These are phyloP conservation scores for Tethya wilhelma DNA, from an alignment of 37 sponge, comb jelly and placozoan genomes.

Conservation along the genomic window DNA sequence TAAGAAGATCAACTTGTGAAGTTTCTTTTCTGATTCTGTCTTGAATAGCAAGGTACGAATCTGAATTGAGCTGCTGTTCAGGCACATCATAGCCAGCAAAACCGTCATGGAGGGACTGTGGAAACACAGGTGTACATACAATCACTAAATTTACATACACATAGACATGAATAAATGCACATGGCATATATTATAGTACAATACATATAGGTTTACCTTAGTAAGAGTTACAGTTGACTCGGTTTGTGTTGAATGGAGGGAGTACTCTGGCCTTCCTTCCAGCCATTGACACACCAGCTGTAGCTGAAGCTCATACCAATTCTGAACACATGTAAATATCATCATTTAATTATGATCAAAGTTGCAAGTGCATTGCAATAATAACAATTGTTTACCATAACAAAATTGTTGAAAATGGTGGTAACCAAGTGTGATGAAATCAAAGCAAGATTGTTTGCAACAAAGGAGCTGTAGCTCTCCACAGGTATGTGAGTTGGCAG, in stretches of 20 bases:
- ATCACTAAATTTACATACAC: neutral
- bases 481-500: constrained; percentile 13
- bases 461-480: constrained; percentile 3
- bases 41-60: constrained; percentile 15
- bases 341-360: too few species aligned
- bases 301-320: constrained; percentile 62
- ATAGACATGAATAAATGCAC: neutral
- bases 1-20: constrained; percentile 28
- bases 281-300: constrained; percentile 43
- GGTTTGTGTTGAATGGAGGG: constrained; percentile 30
- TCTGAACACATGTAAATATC: constrained; percentile 2
- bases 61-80: constrained; percentile 13
- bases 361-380: too few species aligned
- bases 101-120: constrained; percentile 7
- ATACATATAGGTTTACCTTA: constrained; percentile 11
- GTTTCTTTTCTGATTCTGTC: constrained; percentile 32
- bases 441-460: constrained; percentile 14
- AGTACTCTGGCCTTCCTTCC: constrained; percentile 36
- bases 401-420: constrained; percentile 31
- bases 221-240: constrained; percentile 11
- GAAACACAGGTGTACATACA: neutral
- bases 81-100: constrained; percentile 12
- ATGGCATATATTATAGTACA: neutral
- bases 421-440: constrained; percentile 1
- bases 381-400: too few species aligned